phyloP scores from a whole-genome alignment of 2,888 invertebrate genomes.

The Imbricaverruca yamaguchii region DNA sequence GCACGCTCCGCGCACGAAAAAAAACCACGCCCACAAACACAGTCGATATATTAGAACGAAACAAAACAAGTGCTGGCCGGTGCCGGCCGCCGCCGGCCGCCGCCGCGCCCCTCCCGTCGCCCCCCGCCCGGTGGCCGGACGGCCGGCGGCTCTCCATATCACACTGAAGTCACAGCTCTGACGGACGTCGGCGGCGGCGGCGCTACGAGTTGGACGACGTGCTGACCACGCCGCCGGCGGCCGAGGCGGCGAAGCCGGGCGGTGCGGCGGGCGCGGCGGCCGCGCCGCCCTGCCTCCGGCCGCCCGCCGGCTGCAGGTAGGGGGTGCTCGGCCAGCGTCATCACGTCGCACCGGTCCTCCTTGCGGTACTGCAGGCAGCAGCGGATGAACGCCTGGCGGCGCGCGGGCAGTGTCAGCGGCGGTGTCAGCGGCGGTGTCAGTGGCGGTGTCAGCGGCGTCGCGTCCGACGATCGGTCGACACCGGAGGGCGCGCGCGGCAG shows the following conservation, averaged over 20 bases:
- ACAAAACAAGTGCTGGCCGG: neutral
- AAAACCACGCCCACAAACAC: constrained; percentile 4
- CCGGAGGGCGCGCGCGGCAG: no score
- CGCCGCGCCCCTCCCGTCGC: neutral
- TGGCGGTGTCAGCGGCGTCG: neutral
- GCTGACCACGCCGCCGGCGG: constrained; percentile 29
- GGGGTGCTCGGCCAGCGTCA: constrained; percentile 92
- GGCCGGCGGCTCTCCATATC: neutral
- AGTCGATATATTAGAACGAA: constrained; percentile 16
- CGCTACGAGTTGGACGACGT: constrained; percentile 33
- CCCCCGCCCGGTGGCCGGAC: neutral
- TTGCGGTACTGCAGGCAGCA: constrained; percentile 97
- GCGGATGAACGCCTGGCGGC: constrained; percentile 85
- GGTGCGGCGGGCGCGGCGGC: constrained; percentile 30
- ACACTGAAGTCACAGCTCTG: constrained; percentile 19
- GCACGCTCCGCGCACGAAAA: neutral
- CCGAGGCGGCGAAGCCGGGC: neutral
- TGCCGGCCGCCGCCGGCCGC: neutral
- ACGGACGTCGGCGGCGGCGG: constrained; percentile 25
- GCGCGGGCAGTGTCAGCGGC: no score
- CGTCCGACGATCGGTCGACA: no score
- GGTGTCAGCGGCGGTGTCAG: no score
- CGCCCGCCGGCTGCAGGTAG: constrained; percentile 92
- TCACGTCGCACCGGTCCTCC: constrained; percentile 97
- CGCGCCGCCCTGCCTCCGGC: constrained; percentile 39